Conservation (phyloP, 2,888 invertebrate species). For the Meloe dianella region DNA sequence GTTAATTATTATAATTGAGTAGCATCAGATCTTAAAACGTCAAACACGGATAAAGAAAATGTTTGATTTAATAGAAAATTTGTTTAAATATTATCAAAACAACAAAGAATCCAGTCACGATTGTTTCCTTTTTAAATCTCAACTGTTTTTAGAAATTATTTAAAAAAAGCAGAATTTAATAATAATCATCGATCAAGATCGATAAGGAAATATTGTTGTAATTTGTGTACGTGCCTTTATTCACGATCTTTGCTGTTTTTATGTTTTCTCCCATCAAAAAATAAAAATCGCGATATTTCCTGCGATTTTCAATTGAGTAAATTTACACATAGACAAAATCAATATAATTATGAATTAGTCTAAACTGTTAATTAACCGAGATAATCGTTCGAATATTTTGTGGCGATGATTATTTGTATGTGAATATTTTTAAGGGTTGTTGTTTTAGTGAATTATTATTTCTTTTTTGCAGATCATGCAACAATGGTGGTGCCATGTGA, state of each 20-base stretch:
- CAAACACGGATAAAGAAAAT: slow-evolving; percentile 12
- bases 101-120: background rate
- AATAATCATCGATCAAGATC: background rate
- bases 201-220: slow-evolving; percentile 4
- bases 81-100: background rate
- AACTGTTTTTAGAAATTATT: background rate
- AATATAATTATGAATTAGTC: slow-evolving; percentile 7
- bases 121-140: background rate
- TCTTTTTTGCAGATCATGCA: slow-evolving; percentile 42
- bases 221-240: slow-evolving; percentile 12
- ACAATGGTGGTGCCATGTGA: slow-evolving; percentile 43
- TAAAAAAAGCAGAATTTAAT: background rate
- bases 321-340: slow-evolving; percentile 1
- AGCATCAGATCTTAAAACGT: background rate
- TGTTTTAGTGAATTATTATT: background rate
- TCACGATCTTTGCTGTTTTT: slow-evolving; percentile 8
- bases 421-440: slow-evolving; percentile 10
- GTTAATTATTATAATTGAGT: slow-evolving; percentile 17
- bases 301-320: background rate
- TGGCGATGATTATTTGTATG: background rate
- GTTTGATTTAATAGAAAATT: slow-evolving; percentile 14
- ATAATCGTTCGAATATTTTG: background rate
- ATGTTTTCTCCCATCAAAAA: background rate
- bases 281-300: background rate
- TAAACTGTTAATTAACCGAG: background rate